Conservation (phyloP, 2,888 invertebrate genomes). For the Zootermopsis nevadensis region DNA sequence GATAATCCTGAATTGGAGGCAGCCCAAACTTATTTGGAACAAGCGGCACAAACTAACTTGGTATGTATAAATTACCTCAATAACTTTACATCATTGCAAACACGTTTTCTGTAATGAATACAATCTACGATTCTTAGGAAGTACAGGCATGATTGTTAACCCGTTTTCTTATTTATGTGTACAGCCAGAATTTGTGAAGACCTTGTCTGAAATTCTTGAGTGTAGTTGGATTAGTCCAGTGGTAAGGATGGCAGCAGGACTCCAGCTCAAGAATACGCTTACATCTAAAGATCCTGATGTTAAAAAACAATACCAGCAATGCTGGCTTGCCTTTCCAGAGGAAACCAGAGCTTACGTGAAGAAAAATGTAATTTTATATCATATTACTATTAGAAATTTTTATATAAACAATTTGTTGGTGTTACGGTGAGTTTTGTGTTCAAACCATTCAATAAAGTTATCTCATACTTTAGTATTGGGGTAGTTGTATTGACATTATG, state of each 20-base stretch:
- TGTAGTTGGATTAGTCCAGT: conserved; percentile 91
- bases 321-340: conserved; percentile 93
- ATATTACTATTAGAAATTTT: not conserved
- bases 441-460: no score
- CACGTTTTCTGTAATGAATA: not conserved
- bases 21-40: conserved; percentile 92
- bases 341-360: conserved; percentile 91
- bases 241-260: conserved; percentile 97
- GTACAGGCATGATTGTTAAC: not conserved
- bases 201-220: conserved; percentile 91
- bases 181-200: conserved; percentile 89
- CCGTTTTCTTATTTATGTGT: conserved; percentile 43
- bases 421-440: no score
- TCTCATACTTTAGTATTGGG: no score
- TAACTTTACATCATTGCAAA: not conserved
- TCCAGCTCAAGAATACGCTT: conserved; percentile 97
- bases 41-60: conserved; percentile 91
- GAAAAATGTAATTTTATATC: conserved; percentile 82
- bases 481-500: no score
- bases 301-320: conserved; percentile 85
- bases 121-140: not conserved
- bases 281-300: conserved; percentile 92
- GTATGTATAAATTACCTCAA: conserved; percentile 63
- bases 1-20: conserved; percentile 95
- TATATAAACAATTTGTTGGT: not conserved